phyloP scores from a whole-genome alignment of 1,140 invertebrate genomes.

The Acromyrmex charruanus region DNA sequence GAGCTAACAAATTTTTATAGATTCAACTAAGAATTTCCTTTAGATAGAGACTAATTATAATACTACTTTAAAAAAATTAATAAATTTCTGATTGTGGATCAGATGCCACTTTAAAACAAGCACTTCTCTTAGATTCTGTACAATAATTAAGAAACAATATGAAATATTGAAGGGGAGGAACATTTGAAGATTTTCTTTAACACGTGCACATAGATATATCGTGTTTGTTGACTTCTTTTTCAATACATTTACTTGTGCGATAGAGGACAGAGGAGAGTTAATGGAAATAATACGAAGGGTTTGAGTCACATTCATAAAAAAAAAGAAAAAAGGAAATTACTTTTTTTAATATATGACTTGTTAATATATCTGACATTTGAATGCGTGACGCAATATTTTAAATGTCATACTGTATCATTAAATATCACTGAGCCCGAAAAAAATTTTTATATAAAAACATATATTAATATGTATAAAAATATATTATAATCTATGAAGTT shows the following conservation, averaged over 20 bases:
- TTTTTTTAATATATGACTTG: slow-evolving; percentile 16
- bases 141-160: slow-evolving; percentile 12
- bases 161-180: not conserved
- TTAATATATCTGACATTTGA: not conserved
- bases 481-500: too few species aligned
- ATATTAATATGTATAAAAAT: too few species aligned
- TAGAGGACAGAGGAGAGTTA: not conserved
- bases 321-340: not conserved
- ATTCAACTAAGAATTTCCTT: slow-evolving; percentile 31
- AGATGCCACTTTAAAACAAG: slow-evolving; percentile 1
- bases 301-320: not conserved
- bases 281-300: slow-evolving; percentile 6
- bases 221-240: slow-evolving; percentile 23
- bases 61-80: not conserved
- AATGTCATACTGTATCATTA: not conserved
- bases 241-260: slow-evolving; percentile 20
- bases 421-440: not conserved
- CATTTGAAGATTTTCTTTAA: not conserved
- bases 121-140: slow-evolving; percentile 10
- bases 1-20: not conserved
- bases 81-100: slow-evolving; percentile 31
- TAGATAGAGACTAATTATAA: not conserved
- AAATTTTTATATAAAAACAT: too few species aligned
- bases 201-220: not conserved
- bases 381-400: slow-evolving; percentile 1